These are phyloP conservation scores for Planiliza haematocheilus DNA, from an alignment of 2,113 vertebrate species.

Conservation along the genomic window DNA sequence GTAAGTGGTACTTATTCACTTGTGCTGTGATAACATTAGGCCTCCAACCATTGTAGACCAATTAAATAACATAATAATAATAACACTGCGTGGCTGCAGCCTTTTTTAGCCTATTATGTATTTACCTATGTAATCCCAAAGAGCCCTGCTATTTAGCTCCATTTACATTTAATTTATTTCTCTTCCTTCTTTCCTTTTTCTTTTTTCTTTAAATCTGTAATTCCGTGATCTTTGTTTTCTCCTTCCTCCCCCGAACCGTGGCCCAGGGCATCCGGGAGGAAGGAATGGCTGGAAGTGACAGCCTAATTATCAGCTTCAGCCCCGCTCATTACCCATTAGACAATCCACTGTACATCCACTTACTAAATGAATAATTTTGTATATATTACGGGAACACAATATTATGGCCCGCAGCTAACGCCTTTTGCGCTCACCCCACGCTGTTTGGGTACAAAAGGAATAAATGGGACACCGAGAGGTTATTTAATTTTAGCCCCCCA, in stretches of 20 bases:
- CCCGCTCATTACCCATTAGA: conserved; percentile 88
- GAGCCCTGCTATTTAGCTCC: conserved; percentile 32
- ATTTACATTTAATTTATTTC: conserved; percentile 70
- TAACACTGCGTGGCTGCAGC: background rate
- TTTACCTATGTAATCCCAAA: conserved; percentile 47
- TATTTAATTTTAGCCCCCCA: conserved; percentile 83
- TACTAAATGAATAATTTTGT: conserved; percentile 89
- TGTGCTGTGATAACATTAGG: conserved; percentile 25
- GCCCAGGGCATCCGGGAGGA: conserved; percentile 75
- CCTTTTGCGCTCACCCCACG: conserved; percentile 81
- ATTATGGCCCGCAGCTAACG: conserved; percentile 85
- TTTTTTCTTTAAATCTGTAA: conserved; percentile 41
- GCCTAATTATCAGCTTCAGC: conserved; percentile 85
- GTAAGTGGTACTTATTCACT: conserved; percentile 21
- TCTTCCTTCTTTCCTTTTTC: conserved; percentile 28
- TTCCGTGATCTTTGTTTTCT: conserved; percentile 28
- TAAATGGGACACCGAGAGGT: conserved; percentile 84
- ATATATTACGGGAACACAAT: conserved; percentile 86
- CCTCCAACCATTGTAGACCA: conserved; percentile 12
- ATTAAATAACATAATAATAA: conserved; percentile 4
- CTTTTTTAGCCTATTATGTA: conserved; percentile 17
- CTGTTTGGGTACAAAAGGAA: conserved; percentile 84
- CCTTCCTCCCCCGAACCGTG: conserved; percentile 44
- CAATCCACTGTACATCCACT: conserved; percentile 85
- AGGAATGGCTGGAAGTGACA: conserved; percentile 86